A percentile compares a stretch with the other conserved stretches of the same genome.
phyloP scores from a whole-genome alignment of 2,888 invertebrate species.

The Eupithecia pulchellata region DNA sequence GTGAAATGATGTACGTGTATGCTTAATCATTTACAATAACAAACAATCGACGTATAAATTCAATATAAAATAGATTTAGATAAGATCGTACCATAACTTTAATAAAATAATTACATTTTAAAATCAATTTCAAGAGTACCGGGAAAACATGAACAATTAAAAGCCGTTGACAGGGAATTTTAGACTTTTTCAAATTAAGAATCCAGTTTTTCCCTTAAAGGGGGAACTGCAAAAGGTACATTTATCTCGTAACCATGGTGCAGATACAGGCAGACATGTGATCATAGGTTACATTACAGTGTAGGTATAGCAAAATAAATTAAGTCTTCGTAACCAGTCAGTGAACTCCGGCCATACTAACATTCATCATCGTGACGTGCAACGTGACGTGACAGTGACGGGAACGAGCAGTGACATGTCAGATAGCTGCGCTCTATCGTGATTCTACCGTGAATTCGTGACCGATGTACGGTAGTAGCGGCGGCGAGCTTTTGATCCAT shows the following conservation, averaged over 20 bases:
- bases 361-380: conserved; percentile 5
- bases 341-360: background rate
- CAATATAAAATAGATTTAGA: background rate
- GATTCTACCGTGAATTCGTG: conserved; percentile 27
- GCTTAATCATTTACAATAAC: background rate
- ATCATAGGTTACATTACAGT: background rate
- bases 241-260: background rate
- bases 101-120: background rate
- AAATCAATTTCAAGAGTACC: no score
- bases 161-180: no score
- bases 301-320: background rate
- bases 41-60: background rate
- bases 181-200: no score
- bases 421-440: conserved; percentile 30
- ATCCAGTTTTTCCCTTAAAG: no score
- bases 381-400: conserved; percentile 24
- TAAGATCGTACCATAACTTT: background rate
- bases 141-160: no score
- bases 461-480: conserved; percentile 32
- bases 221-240: no score
- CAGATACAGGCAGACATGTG: background rate
- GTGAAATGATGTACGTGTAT: background rate
- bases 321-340: background rate
- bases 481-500: conserved; percentile 36
- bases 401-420: conserved; percentile 23